Base-by-base conservation (phyloP, 2,888 invertebrate species). In the Zhuqinia jingwanae region DNA sequence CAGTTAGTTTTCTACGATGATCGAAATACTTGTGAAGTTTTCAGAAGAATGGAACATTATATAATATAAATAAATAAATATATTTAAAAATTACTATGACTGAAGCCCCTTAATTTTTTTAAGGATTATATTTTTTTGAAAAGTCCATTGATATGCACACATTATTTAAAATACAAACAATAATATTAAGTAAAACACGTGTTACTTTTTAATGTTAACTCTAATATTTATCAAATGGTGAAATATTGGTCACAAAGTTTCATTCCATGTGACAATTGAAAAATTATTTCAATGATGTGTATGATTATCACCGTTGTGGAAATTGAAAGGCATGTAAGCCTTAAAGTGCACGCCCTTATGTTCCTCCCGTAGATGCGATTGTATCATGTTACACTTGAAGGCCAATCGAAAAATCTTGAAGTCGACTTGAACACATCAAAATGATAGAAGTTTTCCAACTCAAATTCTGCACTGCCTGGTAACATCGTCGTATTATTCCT, bases 1-100 rank as follows among this genome's bases (percentile, higher is more conserved):
- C 78, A 78, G 78, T 47, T 78, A 78, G 78, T 78, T 78, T 78
- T 78, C 78, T 78, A 78, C 78, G 63, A 78, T 47, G 60, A 78
- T 63, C 63, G 78, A 78, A 63, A 60, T 63, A 78, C 63, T 45
- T 45, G 60, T 56, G 60, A 30, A 76, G 56, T 42, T 36, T 42
- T 20, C 27, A 36, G 63, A 13, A 78, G 27, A 78, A 78, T 78
- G 78, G 42, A 78, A 45, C 45, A 45, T 22, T 47, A 78, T 36
- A 60, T n/a, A 45, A 47, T 47, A 77, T 22, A 78, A 77, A 60
- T n/a, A n/a, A n/a, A 45, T 25, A 60, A 78, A 63, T n/a, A 63
- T 45, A 45, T 78, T 25, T 47, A 47, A 78, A 47, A 20, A 77
- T 53, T 25, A 25, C 58, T 25, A 58, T 22, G 11, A 58, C 8